Percentiles rank a stretch among this genome's conserved stretches.
Evolutionary conservation across 2,888 invertebrate genomes (phyloP).

Genomic region (Drosophila subquinaria): DNA sequence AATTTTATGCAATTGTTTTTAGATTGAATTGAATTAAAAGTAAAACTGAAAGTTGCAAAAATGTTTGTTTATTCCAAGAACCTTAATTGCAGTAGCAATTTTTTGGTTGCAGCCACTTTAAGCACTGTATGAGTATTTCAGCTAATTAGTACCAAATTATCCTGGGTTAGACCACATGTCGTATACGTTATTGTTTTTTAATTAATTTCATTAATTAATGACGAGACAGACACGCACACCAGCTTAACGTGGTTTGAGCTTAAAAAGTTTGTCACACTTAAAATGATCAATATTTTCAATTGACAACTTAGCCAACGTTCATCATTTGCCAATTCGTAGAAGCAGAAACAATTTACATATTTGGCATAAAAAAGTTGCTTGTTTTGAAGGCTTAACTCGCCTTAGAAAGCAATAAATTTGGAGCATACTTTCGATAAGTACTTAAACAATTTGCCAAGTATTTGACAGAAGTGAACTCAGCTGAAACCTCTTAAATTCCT

Average conservation of each 20-base stretch:
- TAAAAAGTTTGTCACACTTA: neutral
- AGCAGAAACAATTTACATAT: slow-evolving; percentile 8
- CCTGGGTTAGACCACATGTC: slow-evolving; percentile 21
- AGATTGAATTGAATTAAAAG: slow-evolving; percentile 45
- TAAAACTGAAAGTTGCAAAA: neutral
- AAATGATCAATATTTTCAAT: slow-evolving; percentile 3
- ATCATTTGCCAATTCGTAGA: slow-evolving; percentile 1
- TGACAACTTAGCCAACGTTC: neutral
- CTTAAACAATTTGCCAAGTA: slow-evolving; percentile 29
- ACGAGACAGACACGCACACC: neutral
- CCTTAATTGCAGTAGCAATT: slow-evolving; percentile 34
- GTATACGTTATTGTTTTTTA: slow-evolving; percentile 21
- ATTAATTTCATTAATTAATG: slow-evolving; percentile 27
- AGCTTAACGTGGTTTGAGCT: neutral
- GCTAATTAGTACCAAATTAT: slow-evolving; percentile 34
- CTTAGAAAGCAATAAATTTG: slow-evolving; percentile 11
- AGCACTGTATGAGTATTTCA: neutral
- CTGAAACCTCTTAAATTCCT: slow-evolving; percentile 5
- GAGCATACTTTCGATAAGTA: slow-evolving; percentile 7
- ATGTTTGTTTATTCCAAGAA: neutral
- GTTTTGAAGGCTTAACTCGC: neutral
- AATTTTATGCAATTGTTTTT: slow-evolving; percentile 77
- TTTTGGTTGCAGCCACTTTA: neutral
- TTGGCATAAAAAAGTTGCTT: slow-evolving; percentile 1
- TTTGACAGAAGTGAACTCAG: slow-evolving; percentile 11